A percentile compares a stretch with the other conserved stretches of the same genome.
Conservation (phyloP, 2,888 invertebrate species). For the Caprella mutica region DNA sequence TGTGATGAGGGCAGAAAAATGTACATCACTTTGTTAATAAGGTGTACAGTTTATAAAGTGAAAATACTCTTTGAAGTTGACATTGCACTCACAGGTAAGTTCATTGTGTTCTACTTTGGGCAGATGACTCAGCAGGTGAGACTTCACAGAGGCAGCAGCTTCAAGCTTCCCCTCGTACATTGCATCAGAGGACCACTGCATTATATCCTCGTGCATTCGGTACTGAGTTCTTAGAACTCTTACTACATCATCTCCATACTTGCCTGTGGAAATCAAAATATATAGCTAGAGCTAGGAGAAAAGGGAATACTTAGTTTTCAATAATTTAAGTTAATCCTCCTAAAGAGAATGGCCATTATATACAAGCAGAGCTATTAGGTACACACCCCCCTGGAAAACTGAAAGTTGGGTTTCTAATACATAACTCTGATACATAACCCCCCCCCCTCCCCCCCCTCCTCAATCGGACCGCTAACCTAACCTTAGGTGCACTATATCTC, state of each 20-base stretch:
- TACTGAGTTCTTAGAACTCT: slow-evolving; percentile 65
- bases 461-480: too few species aligned
- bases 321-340: too few species aligned
- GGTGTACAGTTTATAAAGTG: too few species aligned
- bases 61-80: too few species aligned
- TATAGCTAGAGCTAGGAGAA: background rate
- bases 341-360: too few species aligned
- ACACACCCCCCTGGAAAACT: background rate
- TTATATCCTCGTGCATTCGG: slow-evolving; percentile 78
- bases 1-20: too few species aligned
- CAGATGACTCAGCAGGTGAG: slow-evolving; percentile 45
- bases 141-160: slow-evolving; percentile 40
- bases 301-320: too few species aligned
- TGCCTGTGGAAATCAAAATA: slow-evolving; percentile 25
- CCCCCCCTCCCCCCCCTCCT: too few species aligned
- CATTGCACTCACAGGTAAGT: slow-evolving; percentile 38
- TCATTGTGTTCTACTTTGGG: slow-evolving; percentile 40
- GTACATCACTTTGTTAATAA: too few species aligned
- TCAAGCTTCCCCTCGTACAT: slow-evolving; percentile 64
- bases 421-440: background rate
- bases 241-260: slow-evolving; percentile 46
- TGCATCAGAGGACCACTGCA: slow-evolving; percentile 65
- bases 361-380: too few species aligned
- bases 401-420: background rate
- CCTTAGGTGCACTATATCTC: too few species aligned